Conservation (phyloP, 2,888 invertebrate genomes). For the Julus scanicus region DNA sequence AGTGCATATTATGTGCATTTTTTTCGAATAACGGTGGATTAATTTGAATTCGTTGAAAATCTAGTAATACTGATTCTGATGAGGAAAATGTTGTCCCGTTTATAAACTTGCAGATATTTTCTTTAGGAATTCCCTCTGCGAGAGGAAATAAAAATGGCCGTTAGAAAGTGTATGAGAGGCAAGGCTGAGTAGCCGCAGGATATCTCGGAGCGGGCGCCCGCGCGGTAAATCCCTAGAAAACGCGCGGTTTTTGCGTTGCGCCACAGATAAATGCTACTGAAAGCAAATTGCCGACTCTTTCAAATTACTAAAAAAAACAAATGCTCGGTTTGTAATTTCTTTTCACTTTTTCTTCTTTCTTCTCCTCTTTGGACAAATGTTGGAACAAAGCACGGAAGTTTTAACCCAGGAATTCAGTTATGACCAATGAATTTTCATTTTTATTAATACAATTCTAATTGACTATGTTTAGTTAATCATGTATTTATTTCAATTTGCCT, state of each 20-base stretch:
- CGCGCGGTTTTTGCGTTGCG: slow-evolving; percentile 44
- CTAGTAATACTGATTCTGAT: too few species aligned
- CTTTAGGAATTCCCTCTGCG: neutral
- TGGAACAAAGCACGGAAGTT: neutral
- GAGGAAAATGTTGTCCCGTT: too few species aligned
- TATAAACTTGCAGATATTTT: neutral
- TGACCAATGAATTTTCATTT: neutral
- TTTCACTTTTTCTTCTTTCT: neutral
- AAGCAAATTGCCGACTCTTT: slow-evolving; percentile 43
- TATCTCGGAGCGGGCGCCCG: slow-evolving; percentile 45
- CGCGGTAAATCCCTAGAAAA: neutral
- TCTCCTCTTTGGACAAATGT: neutral
- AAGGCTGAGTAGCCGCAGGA: slow-evolving; percentile 46
- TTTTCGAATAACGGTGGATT: too few species aligned
- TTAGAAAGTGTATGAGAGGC: slow-evolving; percentile 20
- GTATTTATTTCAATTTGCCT: neutral
- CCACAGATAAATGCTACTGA: slow-evolving; percentile 38
- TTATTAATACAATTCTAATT: too few species aligned
- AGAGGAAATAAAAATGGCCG: neutral
- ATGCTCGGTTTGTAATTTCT: neutral
- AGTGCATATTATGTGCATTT: too few species aligned
- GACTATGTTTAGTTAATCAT: neutral
- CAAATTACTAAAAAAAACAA: neutral
- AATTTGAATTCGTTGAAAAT: too few species aligned
- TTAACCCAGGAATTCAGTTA: neutral